Base-by-base conservation (phyloP, 37 sponge, comb jelly and placozoan species). In the Tethya wilhelma region DNA sequence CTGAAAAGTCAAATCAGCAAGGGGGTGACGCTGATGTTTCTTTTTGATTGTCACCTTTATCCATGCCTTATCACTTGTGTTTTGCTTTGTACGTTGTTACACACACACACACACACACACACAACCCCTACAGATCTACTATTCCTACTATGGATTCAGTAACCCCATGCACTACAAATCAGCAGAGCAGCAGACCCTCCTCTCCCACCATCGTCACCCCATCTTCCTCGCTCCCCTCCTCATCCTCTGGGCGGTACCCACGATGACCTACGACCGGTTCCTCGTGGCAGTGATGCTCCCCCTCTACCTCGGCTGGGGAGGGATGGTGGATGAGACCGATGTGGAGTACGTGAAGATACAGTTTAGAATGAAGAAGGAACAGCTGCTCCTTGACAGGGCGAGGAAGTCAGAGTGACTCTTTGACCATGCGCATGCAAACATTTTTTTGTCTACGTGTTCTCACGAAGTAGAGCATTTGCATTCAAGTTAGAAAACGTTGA, bases 231-330 rank as follows among this genome's bases (percentile, higher is more conserved):
- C 57, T 32, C 86, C 86, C 28, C 36, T 58, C 6, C 26, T 85
- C 46, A 58, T 93, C 49, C 49, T 88, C 37, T 85, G 90, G 86
- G 82, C 83, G 11, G 86, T 85, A 14, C 86, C 90, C 0, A 59
- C 49, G 23, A 92, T 92, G 93, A 85, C 85, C 28, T 77, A 74
- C 57, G 93, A 93, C 69, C 62, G 93, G 4, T 38, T 93, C 8
- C 75, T 89, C 1, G 56, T 93, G 1, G 90, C 82, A 14, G 58
- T 89, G 40, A 69, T 88, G 67, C 40, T 82, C 2, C 93, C 93
- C 2, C 59, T 93, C 25, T 93, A 93, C 82, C 34, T 82, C 8
- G 65, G 80, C 12, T 81, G 86, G 68, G 90, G 86, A 4, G 85
- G 75, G 30, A 29, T 49, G 8, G 53, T 93, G 4, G 69, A 77